phyloP scores from a whole-genome alignment of 2,113 vertebrate genomes.

The Rana temporaria region DNA sequence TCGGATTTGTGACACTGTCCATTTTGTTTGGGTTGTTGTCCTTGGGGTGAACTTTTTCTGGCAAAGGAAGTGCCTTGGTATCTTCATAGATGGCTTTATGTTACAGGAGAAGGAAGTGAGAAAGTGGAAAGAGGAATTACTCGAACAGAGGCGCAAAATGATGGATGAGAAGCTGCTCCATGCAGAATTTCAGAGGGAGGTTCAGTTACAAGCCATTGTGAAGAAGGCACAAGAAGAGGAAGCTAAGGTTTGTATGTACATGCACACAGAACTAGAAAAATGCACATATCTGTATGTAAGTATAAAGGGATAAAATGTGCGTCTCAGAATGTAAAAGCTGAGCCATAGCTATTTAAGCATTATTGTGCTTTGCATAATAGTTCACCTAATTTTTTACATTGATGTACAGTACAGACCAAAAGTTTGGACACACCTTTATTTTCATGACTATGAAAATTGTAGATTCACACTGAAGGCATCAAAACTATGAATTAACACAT shows the following conservation, averaged over 20 bases:
- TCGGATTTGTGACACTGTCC: too few species aligned
- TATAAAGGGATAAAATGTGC: too few species aligned
- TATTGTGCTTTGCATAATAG: background rate
- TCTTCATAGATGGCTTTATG: conserved; percentile 5
- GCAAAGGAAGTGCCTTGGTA: too few species aligned
- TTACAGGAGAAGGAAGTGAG: conserved; percentile 93
- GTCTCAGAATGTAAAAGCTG: too few species aligned
- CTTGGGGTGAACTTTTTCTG: too few species aligned
- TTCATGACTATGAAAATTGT: too few species aligned
- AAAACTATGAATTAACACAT: too few species aligned
- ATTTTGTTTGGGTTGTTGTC: background rate
- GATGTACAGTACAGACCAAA: too few species aligned
- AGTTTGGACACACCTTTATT: too few species aligned
- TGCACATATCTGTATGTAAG: background rate
- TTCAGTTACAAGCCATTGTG: conserved; percentile 96
- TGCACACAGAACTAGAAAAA: background rate
- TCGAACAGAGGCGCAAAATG: conserved; percentile 94
- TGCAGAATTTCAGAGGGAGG: conserved; percentile 94
- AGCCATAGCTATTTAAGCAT: background rate
- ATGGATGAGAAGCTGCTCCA: conserved; percentile 98
- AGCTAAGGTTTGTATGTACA: conserved; percentile 81
- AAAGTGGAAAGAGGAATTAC: conserved; percentile 96
- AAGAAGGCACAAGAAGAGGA: conserved; percentile 99
- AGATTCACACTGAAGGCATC: too few species aligned
- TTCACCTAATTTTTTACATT: background rate